Conservation (phyloP, 1,140 invertebrate species). For the Pachypsylla venusta region DNA sequence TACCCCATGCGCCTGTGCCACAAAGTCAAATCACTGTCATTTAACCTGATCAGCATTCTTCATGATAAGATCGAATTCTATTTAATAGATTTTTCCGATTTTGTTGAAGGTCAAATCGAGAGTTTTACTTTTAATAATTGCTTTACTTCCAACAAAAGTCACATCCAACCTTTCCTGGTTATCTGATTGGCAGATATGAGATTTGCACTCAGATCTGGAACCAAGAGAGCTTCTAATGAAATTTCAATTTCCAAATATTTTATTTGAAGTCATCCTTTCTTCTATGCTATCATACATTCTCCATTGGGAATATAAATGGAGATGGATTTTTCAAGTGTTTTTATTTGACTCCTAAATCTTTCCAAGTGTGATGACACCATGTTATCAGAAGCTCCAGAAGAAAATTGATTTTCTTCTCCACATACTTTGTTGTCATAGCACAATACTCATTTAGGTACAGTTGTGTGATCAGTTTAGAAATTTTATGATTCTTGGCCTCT, state of each 20-base stretch:
- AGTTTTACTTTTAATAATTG: background rate
- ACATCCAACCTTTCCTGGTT: background rate
- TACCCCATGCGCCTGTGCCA: too few relatives aligned
- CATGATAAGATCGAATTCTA: slow-evolving; percentile 10
- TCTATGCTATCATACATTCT: background rate
- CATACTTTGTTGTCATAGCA: too few relatives aligned
- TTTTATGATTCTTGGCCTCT: too few relatives aligned
- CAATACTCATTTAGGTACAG: too few relatives aligned
- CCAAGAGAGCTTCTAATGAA: too few relatives aligned
- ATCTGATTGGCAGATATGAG: slow-evolving; percentile 9
- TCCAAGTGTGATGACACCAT: slow-evolving; percentile 11
- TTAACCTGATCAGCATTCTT: too few relatives aligned
- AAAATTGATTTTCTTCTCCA: too few relatives aligned
- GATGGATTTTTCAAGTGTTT: slow-evolving; percentile 1
- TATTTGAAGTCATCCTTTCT: background rate
- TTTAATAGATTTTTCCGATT: slow-evolving; percentile 9
- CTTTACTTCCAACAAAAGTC: background rate
- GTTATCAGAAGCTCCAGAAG: slow-evolving; percentile 13
- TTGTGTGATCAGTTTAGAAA: too few relatives aligned
- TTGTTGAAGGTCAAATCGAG: background rate
- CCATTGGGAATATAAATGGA: slow-evolving; percentile 7
- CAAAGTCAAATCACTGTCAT: too few relatives aligned
- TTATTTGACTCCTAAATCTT: background rate
- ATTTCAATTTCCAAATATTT: background rate
- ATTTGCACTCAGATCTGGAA: slow-evolving; percentile 6